A percentile compares a stretch with the other conserved stretches of the same genome.
Conservation (phyloP, 64 coral and sea anemone species). For the Platygyra sinensis region DNA sequence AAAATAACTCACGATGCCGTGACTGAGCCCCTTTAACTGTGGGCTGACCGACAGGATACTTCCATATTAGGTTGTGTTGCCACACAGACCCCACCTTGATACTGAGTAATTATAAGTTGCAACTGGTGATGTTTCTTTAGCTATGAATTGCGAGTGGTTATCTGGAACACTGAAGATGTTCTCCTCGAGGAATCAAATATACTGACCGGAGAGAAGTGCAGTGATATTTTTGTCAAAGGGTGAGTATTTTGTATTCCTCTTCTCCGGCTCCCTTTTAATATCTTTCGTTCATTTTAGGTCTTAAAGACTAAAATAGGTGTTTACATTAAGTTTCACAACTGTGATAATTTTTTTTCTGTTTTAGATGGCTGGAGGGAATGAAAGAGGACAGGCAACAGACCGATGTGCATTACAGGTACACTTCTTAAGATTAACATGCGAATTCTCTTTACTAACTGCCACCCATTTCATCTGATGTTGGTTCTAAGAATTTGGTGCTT, state of each 20-base stretch:
- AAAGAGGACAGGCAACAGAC: conserved; percentile 98
- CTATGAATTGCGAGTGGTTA: conserved; percentile 74
- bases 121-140: conserved; percentile 9
- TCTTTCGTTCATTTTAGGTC: no score
- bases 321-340: no score
- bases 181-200: conserved; percentile 90
- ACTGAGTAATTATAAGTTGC: no score
- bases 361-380: conserved; percentile 96
- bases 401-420: conserved; percentile 91
- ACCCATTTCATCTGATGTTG: not conserved
- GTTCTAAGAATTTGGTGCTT: not conserved
- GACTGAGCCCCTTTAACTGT: no score
- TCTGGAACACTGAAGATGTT: conserved; percentile 99
- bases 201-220: conserved; percentile 94
- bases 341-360: not conserved
- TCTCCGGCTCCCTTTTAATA: no score
- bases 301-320: no score
- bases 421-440: not conserved
- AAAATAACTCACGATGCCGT: no score
- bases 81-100: no score
- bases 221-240: conserved; percentile 99
- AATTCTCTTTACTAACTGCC: not conserved
- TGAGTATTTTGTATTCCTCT: not conserved
- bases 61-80: no score
- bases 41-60: no score